phyloP scores from a whole-genome alignment of 2,888 invertebrate species.

The Coleophora flavipennella region DNA sequence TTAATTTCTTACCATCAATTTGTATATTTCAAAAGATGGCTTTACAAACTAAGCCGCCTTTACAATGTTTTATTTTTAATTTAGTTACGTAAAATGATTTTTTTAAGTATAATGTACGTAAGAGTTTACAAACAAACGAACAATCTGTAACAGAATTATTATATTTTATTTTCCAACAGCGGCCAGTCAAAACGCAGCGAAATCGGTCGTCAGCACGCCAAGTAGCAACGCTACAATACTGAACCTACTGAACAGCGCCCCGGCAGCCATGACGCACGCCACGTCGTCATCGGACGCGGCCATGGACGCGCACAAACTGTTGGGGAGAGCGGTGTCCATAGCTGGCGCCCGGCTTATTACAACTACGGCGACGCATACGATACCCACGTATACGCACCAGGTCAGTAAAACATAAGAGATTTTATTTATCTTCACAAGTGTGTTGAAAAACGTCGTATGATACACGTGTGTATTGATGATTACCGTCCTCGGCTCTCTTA shows the following conservation, averaged over 20 bases:
- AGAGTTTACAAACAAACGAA: too few species aligned
- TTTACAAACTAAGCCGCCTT: too few species aligned
- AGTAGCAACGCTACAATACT: slow-evolving; percentile 81
- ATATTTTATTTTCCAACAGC: slow-evolving; percentile 25
- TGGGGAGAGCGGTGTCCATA: slow-evolving; percentile 70
- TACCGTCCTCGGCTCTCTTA: too few species aligned
- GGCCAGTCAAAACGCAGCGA: slow-evolving; percentile 60
- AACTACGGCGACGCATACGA: slow-evolving; percentile 45
- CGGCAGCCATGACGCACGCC: slow-evolving; percentile 79
- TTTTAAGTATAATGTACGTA: too few species aligned
- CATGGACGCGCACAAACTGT: slow-evolving; percentile 49
- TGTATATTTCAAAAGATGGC: too few species aligned
- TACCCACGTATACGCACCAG: slow-evolving; percentile 58
- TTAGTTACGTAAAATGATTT: too few species aligned
- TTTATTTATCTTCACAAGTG: too few species aligned
- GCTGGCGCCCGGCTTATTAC: slow-evolving; percentile 62
- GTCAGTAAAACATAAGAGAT: slow-evolving; percentile 19
- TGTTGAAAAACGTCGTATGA: too few species aligned
- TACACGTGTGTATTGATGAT: too few species aligned
- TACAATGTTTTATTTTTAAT: too few species aligned
- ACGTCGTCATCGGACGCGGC: slow-evolving; percentile 27
- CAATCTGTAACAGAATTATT: too few species aligned
- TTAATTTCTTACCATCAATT: too few species aligned
- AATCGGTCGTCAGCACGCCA: slow-evolving; percentile 60
- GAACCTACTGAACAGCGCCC: slow-evolving; percentile 83